Percentiles rank a stretch among this genome's conserved stretches.
phyloP scores from a whole-genome alignment of 2,888 invertebrate genomes.

The Eristalis intricaria region DNA sequence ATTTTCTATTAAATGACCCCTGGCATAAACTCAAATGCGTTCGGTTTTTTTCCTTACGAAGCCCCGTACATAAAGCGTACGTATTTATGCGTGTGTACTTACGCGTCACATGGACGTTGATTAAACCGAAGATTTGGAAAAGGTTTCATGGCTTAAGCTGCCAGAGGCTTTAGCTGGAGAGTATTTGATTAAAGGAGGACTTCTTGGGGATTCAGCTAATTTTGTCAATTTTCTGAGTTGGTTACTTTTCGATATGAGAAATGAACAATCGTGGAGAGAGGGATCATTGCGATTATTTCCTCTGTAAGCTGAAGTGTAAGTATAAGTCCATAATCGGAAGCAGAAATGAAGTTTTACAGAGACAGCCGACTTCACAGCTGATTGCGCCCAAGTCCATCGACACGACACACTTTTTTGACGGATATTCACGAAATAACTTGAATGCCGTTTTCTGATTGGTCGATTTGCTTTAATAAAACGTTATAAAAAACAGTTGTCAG shows the following conservation, averaged over 20 bases:
- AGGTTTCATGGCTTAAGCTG: not conserved
- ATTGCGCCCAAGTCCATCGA: too few relatives aligned
- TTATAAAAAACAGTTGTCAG: too few relatives aligned
- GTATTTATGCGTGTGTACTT: not conserved
- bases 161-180: not conserved
- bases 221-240: not conserved
- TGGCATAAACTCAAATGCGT: not conserved
- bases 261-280: too few relatives aligned
- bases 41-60: not conserved
- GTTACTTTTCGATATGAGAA: not conserved
- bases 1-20: not conserved
- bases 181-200: not conserved
- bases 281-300: too few relatives aligned
- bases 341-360: too few relatives aligned
- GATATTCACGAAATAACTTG: too few relatives aligned
- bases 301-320: too few relatives aligned
- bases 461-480: too few relatives aligned
- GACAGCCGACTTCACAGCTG: too few relatives aligned
- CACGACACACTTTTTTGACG: too few relatives aligned
- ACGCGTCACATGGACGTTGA: not conserved
- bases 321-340: too few relatives aligned
- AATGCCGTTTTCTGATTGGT: too few relatives aligned
- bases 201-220: not conserved
- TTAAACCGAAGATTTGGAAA: not conserved
- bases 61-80: not conserved